Evolutionary conservation across 2,797 vertebrate genomes (phyloP).

Genomic region (Pagetopsis macropterus): DNA sequence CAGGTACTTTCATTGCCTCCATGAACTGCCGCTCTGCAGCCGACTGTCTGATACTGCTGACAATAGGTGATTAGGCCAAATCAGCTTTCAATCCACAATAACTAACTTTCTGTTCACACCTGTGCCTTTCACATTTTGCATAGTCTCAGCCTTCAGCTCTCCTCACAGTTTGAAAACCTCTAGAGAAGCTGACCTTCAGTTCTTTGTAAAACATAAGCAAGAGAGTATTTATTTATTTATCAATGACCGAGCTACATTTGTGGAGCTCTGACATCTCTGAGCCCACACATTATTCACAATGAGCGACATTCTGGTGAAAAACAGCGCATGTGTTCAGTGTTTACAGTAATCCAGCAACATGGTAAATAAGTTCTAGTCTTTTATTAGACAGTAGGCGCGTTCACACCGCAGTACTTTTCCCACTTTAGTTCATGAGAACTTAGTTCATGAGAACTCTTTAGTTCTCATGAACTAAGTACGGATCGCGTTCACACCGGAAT

Average conservation of each 20-base stretch:
- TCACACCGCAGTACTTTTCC: too few species aligned
- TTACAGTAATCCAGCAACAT: neutral
- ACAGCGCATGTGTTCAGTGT: neutral
- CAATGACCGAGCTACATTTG: neutral
- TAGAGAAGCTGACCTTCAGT: neutral
- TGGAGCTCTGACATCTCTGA: neutral
- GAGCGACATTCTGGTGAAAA: neutral
- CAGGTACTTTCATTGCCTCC: neutral
- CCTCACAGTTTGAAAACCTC: slow-evolving; percentile 4
- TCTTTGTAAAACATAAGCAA: neutral
- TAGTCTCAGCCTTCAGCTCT: neutral
- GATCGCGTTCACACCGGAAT: too few species aligned
- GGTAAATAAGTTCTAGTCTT: neutral
- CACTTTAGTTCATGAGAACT: too few species aligned
- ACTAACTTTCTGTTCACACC: neutral
- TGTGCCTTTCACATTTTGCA: neutral
- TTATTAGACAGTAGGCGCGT: too few species aligned
- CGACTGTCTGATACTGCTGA: neutral
- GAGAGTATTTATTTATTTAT: neutral
- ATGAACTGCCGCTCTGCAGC: neutral
- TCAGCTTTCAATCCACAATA: neutral
- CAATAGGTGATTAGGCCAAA: neutral
- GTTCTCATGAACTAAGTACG: too few species aligned
- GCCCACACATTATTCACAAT: neutral
- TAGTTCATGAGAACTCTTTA: too few species aligned